Evolutionary conservation across 2,113 vertebrate species (phyloP).

Genomic region (Etia nguti): DNA sequence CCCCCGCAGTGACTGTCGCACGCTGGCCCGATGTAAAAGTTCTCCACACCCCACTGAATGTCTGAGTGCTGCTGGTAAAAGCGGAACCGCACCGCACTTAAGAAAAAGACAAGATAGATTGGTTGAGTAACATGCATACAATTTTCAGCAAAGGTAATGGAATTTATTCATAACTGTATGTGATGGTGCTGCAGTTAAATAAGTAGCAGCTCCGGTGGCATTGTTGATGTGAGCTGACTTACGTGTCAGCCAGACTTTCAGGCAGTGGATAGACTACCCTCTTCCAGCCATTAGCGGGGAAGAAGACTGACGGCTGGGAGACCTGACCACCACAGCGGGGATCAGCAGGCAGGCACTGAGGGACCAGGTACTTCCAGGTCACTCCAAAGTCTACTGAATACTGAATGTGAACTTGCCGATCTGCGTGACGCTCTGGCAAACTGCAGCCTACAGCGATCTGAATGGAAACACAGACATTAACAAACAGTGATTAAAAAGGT

Average conservation of each 20-base stretch:
- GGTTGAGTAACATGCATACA: background rate
- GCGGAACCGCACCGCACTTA: conserved; percentile 89
- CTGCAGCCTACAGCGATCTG: conserved; percentile 92
- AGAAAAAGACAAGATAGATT: background rate
- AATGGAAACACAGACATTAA: background rate
- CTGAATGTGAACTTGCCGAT: conserved; percentile 92
- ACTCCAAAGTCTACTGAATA: conserved; percentile 95
- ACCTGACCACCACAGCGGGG: conserved; percentile 90
- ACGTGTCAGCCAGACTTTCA: conserved; percentile 89
- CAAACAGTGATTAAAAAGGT: background rate
- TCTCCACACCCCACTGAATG: conserved; percentile 92
- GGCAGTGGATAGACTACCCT: conserved; percentile 86
- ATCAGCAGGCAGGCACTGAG: conserved; percentile 93
- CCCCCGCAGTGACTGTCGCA: conserved; percentile 89
- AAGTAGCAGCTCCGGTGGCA: background rate
- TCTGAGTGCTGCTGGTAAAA: conserved; percentile 96
- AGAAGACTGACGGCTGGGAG: conserved; percentile 95
- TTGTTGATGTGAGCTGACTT: conserved; percentile 5
- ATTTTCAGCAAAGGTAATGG: background rate
- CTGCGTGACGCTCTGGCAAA: conserved; percentile 81
- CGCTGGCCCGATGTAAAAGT: conserved; percentile 94
- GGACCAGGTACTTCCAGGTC: conserved; percentile 92
- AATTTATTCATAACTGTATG: background rate
- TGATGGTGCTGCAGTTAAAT: background rate
- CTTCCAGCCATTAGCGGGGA: conserved; percentile 90